Evolutionary conservation across 1,140 invertebrate species (phyloP).

Genomic region (Drosophila suzukii): DNA sequence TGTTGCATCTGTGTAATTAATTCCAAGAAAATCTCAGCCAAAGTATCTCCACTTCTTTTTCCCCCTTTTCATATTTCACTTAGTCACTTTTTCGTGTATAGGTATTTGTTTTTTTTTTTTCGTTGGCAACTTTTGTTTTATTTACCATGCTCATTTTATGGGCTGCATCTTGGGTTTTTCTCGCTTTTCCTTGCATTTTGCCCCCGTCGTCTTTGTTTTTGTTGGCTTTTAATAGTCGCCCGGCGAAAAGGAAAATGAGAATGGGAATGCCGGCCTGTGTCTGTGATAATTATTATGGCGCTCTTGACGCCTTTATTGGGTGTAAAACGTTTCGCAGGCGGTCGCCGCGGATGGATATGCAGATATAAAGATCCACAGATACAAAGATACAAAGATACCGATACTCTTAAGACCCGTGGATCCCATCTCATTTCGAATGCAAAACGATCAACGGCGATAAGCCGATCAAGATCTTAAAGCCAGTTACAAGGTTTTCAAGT

Average conservation of each 20-base stretch:
- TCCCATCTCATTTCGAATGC: slow-evolving; percentile 67
- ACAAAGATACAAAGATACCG: slow-evolving; percentile 5
- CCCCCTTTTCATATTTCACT: slow-evolving; percentile 18
- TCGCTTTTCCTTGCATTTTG: slow-evolving; percentile 6
- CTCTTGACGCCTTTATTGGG: slow-evolving; percentile 81
- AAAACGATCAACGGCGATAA: slow-evolving; percentile 63
- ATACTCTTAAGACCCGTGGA: background rate
- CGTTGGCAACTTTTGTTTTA: slow-evolving; percentile 65
- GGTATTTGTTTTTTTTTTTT: background rate
- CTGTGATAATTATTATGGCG: slow-evolving; percentile 77
- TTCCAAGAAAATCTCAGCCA: background rate
- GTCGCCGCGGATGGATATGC: slow-evolving; percentile 62
- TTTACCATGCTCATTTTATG: slow-evolving; percentile 74
- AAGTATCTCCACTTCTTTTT: background rate
- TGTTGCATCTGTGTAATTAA: background rate
- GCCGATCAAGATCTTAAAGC: slow-evolving; percentile 50
- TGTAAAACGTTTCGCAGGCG: slow-evolving; percentile 78
- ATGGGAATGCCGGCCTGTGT: slow-evolving; percentile 20
- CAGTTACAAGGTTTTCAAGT: slow-evolving; percentile 32
- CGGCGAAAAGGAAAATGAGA: slow-evolving; percentile 13
- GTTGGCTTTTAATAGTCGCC: slow-evolving; percentile 50
- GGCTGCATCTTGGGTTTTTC: slow-evolving; percentile 33
- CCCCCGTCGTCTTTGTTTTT: slow-evolving; percentile 18
- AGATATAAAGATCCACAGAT: slow-evolving; percentile 14
- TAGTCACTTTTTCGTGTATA: slow-evolving; percentile 13